Evolutionary conservation across 2,113 vertebrate genomes (phyloP).

Genomic region (Tautogolabrus adspersus): DNA sequence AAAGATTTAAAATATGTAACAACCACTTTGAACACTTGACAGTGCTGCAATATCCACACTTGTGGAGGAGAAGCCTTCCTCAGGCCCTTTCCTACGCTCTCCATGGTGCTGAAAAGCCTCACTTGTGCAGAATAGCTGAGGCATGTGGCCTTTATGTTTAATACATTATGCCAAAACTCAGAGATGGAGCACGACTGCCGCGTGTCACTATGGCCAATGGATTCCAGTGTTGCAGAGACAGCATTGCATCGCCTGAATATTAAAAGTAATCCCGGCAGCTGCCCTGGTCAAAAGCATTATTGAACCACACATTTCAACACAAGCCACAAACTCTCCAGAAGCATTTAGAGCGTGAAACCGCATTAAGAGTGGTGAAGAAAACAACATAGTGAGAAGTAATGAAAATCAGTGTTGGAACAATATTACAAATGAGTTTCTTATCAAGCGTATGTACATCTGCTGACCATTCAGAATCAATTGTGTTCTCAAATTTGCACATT

Average conservation of each 20-base stretch:
- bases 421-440: constrained; percentile 14
- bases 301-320: constrained; percentile 37
- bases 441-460: constrained; percentile 4
- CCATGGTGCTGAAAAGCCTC: constrained; percentile 84
- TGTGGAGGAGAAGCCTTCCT: neutral
- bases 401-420: neutral
- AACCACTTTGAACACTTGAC: constrained; percentile 3
- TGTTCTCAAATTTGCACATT: constrained; percentile 5
- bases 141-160: constrained; percentile 50
- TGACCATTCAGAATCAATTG: constrained; percentile 13
- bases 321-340: constrained; percentile 19
- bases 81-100: constrained; percentile 73
- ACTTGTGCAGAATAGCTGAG: constrained; percentile 65
- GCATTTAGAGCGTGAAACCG: constrained; percentile 6
- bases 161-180: constrained; percentile 62
- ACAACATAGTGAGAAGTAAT: neutral
- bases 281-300: constrained; percentile 37
- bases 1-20: constrained; percentile 7
- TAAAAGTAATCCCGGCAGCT: constrained; percentile 49
- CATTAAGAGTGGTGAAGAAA: constrained; percentile 9
- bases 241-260: constrained; percentile 57
- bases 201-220: constrained; percentile 55
- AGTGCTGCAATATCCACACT: neutral
- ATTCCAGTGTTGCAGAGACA: constrained; percentile 60
- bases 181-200: constrained; percentile 61